phyloP scores from a whole-genome alignment of 2,888 invertebrate genomes.

The Villa cingulata region DNA sequence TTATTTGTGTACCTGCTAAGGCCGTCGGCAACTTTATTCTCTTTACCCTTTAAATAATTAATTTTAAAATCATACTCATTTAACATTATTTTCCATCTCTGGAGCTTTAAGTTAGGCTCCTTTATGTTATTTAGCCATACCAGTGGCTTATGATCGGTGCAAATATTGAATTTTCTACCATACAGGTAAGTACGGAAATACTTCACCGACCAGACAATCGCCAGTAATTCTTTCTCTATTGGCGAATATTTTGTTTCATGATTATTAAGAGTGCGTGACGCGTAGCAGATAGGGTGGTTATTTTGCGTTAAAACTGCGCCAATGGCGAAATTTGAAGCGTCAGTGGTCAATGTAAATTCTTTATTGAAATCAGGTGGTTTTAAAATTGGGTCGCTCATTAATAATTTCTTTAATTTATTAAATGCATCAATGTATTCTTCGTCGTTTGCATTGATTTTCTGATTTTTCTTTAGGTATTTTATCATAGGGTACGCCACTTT shows the following conservation, averaged over 20 bases:
- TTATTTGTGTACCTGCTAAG: neutral
- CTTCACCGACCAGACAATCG: constrained; percentile 4
- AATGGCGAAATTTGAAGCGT: neutral
- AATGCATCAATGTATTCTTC: no score
- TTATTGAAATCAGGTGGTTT: no score
- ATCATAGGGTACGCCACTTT: no score
- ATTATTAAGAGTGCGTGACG: constrained; percentile 5
- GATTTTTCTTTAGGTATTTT: no score
- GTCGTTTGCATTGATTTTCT: no score
- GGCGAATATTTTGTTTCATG: constrained; percentile 7
- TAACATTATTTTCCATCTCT: constrained; percentile 6
- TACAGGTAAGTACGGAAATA: constrained; percentile 8
- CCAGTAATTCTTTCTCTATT: constrained; percentile 7
- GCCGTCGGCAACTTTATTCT: constrained; percentile 3
- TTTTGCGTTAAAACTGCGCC: constrained; percentile 1
- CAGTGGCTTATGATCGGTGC: constrained; percentile 8
- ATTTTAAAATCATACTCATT: constrained; percentile 9
- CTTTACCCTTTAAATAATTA: neutral
- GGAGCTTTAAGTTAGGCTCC: constrained; percentile 8
- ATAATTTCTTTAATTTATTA: no score
- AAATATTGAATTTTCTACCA: constrained; percentile 6
- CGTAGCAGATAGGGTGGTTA: constrained; percentile 3
- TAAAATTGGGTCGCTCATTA: no score
- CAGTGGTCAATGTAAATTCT: no score
- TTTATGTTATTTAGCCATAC: constrained; percentile 10